Evolutionary conservation across 1,140 invertebrate species (phyloP), one percentile per base, ranked within the genome.

Genomic region (Rhyzopertha dominica): DNA sequence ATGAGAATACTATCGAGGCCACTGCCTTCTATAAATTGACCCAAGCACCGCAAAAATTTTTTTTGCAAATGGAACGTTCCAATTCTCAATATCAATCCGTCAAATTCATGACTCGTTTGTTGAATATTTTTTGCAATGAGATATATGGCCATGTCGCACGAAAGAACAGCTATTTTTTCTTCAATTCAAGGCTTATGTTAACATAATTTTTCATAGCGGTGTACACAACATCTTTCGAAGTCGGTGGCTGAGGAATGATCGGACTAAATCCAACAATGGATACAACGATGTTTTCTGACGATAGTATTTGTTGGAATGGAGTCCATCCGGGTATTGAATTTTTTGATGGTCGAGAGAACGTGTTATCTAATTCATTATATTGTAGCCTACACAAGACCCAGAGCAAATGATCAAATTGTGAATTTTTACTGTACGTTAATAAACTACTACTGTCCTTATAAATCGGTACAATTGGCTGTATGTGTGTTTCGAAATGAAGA

Each of bases 31-130:
- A 47, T 12, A 43, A 39, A 47, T 35, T 54, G 42, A 18, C 48
- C 48, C 26, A 51, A 43, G 13, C 49, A 44, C 18, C 37, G 32
- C 10, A 54, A 25, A 23, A 36, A 51, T 24, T 41, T 50, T 39
- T 44, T 54, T 47, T 45, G 43, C 16, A 54, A 43, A 42, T 46
- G 45, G 29, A 51, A 51, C 12, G 49, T 26, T 36, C 44, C 45
- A 19, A 51, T 43, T 34, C 44, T 30, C 31, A 50, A 24, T 47
- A n/a, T n/a, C n/a, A n/a, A n/a, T n/a, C n/a, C n/a, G n/a, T n/a
- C n/a, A n/a, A n/a, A n/a, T n/a, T n/a, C n/a, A n/a, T n/a, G n/a
- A n/a, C n/a, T n/a, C n/a, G n/a, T n/a, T n/a, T n/a, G n/a, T n/a
- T n/a, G n/a, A n/a, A n/a, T n/a, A n/a, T n/a, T n/a, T n/a, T n/a